Base-by-base conservation (phyloP, 1,140 invertebrate genomes). In the Holcopasites calliopsidis region DNA sequence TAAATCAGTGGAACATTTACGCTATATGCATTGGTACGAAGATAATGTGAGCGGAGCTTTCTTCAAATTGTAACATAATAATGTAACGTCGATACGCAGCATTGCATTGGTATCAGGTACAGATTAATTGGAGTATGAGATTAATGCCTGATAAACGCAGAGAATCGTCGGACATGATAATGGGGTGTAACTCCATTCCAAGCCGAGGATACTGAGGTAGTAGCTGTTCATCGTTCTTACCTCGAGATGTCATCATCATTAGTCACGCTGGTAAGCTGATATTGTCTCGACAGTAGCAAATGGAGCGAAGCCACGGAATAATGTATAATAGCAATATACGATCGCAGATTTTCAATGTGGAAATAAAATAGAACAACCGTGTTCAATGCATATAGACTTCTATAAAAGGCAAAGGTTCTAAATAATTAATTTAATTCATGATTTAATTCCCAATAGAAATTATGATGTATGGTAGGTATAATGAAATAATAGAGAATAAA, bases 241-340 rank as follows among this genome's bases (percentile, higher is more conserved):
- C n/a, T 52, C n/a, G 31, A 52, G 26, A 52, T 54, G n/a, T 33
- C 35, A 55, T 55, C 71, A 28, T 55, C 38, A 44, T 73, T 73
- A 73, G 60, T 73, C 38, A 42, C 71, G 71, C 71, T 66, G 54
- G 71, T 73, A 73, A 55, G 33, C 13, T 16, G 61, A 73, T 73
- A 73, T 42, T n/a, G 71, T 73, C 71, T 73, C 21, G 71, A 33
- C 50, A 28, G 49, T 44, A 6, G 28, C 23, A 73, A 55, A 65
- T 55, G 38, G 61, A 73, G 71, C 71, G 71, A n/a, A 55, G 40
- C 44, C 38, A n/a, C 13, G 1, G 8, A 21, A 44, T 44, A 66
- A 73, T 44, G n/a, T 26, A n/a, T n/a, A n/a, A n/a, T n/a, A n/a
- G 33, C 6, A 10, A 18, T 7, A 55, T 64, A 10, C 52, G 10